These are phyloP conservation scores for Drosophila silvestris DNA, from an alignment of 2,888 invertebrate genomes.

Conservation along the genomic window DNA sequence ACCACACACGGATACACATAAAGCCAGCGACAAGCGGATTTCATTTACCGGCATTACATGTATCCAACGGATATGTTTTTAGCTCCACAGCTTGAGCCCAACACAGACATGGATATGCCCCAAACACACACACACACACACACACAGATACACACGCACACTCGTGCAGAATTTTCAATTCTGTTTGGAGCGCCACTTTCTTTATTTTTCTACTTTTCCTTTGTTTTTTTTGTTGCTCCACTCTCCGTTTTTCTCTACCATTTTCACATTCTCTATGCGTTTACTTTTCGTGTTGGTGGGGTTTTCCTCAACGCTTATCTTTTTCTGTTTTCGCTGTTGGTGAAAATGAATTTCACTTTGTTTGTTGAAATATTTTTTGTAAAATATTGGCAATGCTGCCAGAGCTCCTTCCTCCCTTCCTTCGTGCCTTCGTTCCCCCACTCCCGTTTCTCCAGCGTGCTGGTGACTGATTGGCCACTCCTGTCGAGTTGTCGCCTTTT, in stretches of 20 bases:
- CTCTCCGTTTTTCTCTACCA: conserved; percentile 20
- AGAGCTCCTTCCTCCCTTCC: background rate
- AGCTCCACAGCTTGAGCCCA: conserved; percentile 66
- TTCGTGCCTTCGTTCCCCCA: background rate
- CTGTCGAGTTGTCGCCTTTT: conserved; percentile 47
- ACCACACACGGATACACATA: conserved; percentile 18
- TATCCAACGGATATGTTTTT: conserved; percentile 80
- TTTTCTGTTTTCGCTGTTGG: conserved; percentile 13
- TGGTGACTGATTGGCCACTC: conserved; percentile 70
- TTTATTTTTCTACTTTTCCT: conserved; percentile 17
- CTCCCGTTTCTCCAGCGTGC: conserved; percentile 13
- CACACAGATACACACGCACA: conserved; percentile 33
- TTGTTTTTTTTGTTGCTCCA: conserved; percentile 16
- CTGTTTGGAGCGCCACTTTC: conserved; percentile 77
- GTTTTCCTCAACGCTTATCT: conserved; percentile 8
- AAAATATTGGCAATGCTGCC: conserved; percentile 67
- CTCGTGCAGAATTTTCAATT: conserved; percentile 75
- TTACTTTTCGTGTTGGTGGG: conserved; percentile 31
- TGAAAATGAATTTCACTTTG: conserved; percentile 76
- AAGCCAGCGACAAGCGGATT: conserved; percentile 78
- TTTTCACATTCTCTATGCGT: conserved; percentile 38
- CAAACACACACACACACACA: conserved; percentile 40
- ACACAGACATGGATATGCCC: conserved; percentile 73
- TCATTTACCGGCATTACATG: conserved; percentile 82
- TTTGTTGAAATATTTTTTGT: conserved; percentile 70